phyloP scores from a whole-genome alignment of 2,113 vertebrate species.

The Picathartes gymnocephalus region DNA sequence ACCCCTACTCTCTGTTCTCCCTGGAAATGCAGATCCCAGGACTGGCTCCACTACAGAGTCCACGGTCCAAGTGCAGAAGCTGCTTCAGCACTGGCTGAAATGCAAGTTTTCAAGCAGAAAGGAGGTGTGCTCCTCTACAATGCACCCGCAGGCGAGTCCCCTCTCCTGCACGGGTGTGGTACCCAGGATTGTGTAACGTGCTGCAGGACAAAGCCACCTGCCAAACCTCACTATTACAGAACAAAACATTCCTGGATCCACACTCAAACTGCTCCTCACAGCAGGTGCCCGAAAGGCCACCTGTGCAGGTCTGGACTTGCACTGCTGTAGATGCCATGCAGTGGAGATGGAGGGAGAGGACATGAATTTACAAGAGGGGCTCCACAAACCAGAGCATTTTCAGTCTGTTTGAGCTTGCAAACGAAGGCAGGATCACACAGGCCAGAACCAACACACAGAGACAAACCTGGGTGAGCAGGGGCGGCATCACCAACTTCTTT shows the following conservation, averaged over 20 bases:
- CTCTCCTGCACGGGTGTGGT: not conserved
- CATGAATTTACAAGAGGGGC: not conserved
- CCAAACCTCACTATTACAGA: not conserved
- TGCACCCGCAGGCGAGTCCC: no score
- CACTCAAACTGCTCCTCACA: not conserved
- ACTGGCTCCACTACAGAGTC: not conserved
- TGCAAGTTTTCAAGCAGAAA: not conserved
- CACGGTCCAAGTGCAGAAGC: not conserved
- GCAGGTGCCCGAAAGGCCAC: not conserved
- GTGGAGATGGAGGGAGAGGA: not conserved
- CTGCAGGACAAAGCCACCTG: not conserved
- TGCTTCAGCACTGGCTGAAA: not conserved
- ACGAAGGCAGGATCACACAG: not conserved
- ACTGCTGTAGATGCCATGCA: not conserved
- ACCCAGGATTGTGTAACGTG: fast-evolving
- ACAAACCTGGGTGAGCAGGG: not conserved
- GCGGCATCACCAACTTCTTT: not conserved
- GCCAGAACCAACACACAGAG: not conserved
- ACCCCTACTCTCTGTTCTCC: not conserved
- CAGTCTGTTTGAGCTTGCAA: not conserved
- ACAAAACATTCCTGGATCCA: not conserved
- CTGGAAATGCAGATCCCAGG: not conserved
- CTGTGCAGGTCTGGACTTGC: not conserved
- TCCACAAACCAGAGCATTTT: not conserved
- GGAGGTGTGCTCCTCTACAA: not conserved